A percentile compares a stretch with the other conserved stretches of the same genome.
Conservation (phyloP, 2,113 vertebrate species). For the Verasper variegatus region DNA sequence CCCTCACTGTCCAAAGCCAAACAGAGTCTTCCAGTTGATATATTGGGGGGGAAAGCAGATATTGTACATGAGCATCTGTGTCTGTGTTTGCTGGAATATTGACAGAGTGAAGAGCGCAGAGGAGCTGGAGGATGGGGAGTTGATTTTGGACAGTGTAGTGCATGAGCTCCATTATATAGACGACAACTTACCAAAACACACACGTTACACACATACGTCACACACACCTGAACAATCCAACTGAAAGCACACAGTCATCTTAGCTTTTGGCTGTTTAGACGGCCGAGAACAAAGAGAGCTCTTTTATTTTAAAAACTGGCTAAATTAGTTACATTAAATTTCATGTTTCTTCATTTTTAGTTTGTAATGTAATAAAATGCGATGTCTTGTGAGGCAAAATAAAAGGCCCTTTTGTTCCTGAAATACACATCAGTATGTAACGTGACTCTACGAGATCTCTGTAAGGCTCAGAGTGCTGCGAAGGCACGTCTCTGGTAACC, state of each 20-base stretch:
- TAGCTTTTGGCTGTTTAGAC: not conserved
- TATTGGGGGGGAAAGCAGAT: conserved; percentile 7
- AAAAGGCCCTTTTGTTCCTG: conserved; percentile 47
- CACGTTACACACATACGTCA: not conserved
- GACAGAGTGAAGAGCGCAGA: conserved; percentile 11
- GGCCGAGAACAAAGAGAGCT: not conserved
- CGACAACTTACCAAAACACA: conserved; percentile 7
- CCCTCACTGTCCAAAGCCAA: conserved; percentile 30
- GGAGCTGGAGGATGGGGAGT: conserved; percentile 12
- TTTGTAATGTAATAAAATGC: conserved; percentile 21
- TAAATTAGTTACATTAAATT: conserved; percentile 6
- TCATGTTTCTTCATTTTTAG: conserved; percentile 32
- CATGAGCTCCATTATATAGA: conserved; percentile 36
- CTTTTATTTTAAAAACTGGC: conserved; percentile 2
- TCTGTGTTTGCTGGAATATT: conserved; percentile 55
- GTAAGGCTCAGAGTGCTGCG: conserved; percentile 1
- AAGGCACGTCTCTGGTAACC: conserved; percentile 33
- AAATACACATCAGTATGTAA: conserved; percentile 24
- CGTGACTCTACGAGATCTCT: conserved; percentile 18
- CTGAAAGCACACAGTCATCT: not conserved
- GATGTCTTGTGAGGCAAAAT: conserved; percentile 9
- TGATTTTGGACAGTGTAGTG: conserved; percentile 35
- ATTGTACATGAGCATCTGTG: conserved; percentile 41
- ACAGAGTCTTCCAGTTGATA: conserved; percentile 53
- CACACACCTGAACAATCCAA: conserved; percentile 22